Evolutionary conservation across 2,888 invertebrate genomes (phyloP).

Genomic region (Thelaira solivaga): DNA sequence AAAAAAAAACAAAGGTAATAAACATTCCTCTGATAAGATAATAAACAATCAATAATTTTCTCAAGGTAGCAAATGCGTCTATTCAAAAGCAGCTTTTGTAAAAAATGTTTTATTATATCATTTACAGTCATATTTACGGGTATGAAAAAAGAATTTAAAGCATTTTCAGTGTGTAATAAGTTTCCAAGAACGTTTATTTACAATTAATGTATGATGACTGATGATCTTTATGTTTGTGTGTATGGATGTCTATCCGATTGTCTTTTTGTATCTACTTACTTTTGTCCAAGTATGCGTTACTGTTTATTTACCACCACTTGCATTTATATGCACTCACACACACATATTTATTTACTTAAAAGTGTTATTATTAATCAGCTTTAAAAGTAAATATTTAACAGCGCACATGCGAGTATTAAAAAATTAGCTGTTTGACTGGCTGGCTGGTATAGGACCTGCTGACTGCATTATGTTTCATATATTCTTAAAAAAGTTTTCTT

Average conservation of each 20-base stretch:
- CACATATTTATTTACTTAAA: background rate
- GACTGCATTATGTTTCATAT: too few species aligned
- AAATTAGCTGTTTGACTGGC: background rate
- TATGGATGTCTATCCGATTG: background rate
- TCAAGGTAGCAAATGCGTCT: conserved; percentile 41
- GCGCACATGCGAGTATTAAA: background rate
- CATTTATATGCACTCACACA: too few species aligned
- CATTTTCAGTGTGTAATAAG: conserved; percentile 30
- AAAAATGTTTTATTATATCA: too few species aligned
- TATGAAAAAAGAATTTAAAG: conserved; percentile 9
- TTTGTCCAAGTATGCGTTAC: background rate
- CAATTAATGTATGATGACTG: background rate
- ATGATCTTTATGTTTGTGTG: too few species aligned
- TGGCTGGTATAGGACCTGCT: too few species aligned
- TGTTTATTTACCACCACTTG: conserved; percentile 50
- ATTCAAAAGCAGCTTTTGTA: background rate
- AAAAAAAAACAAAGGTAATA: too few species aligned
- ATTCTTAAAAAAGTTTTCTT: too few species aligned
- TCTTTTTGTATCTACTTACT: too few species aligned
- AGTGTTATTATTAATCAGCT: conserved; percentile 40
- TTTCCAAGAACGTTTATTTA: conserved; percentile 46
- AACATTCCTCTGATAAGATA: conserved; percentile 51
- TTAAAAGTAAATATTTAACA: conserved; percentile 37
- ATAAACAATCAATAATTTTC: conserved; percentile 51
- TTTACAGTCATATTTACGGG: conserved; percentile 13